Conservation (phyloP, 2,888 invertebrate species). For the Hemithea aestivaria region DNA sequence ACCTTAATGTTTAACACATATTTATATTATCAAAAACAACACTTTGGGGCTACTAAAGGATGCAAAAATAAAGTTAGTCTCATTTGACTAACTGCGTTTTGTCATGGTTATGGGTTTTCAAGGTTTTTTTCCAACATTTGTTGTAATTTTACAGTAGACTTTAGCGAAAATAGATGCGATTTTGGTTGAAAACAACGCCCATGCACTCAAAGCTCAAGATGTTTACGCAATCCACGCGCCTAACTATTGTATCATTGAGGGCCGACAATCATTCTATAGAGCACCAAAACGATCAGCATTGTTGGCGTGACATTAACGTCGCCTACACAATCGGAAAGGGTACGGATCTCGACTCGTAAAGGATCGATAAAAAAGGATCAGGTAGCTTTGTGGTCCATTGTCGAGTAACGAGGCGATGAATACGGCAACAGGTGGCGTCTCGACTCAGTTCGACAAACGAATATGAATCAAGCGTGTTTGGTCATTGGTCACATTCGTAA, state of each 20-base stretch:
- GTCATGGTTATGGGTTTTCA: too few relatives aligned
- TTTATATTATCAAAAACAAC: too few relatives aligned
- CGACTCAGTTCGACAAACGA: conserved; percentile 65
- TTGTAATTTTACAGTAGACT: too few relatives aligned
- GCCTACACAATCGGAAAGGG: conserved; percentile 52
- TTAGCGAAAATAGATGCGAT: too few relatives aligned
- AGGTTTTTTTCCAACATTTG: too few relatives aligned
- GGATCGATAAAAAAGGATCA: conserved; percentile 51
- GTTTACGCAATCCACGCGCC: conserved; percentile 53
- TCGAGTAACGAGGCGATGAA: conserved; percentile 65
- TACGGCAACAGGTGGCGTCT: conserved; percentile 59
- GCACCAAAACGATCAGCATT: conserved; percentile 54
- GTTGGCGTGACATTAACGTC: conserved; percentile 58
- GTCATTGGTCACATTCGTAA: too few relatives aligned
- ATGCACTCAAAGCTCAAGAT: conserved; percentile 46
- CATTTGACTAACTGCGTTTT: too few relatives aligned
- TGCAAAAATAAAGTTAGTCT: too few relatives aligned
- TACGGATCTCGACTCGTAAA: conserved; percentile 12
- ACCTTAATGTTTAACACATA: too few relatives aligned
- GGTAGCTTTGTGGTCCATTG: conserved; percentile 64
- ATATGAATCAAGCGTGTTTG: too few relatives aligned
- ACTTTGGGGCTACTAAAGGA: too few relatives aligned
- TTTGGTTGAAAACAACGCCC: too few relatives aligned
- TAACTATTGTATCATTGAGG: conserved; percentile 35
- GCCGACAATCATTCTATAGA: conserved; percentile 35